Base-by-base conservation (phyloP, 2,888 invertebrate genomes). In the Lasioglossum leucozonium region DNA sequence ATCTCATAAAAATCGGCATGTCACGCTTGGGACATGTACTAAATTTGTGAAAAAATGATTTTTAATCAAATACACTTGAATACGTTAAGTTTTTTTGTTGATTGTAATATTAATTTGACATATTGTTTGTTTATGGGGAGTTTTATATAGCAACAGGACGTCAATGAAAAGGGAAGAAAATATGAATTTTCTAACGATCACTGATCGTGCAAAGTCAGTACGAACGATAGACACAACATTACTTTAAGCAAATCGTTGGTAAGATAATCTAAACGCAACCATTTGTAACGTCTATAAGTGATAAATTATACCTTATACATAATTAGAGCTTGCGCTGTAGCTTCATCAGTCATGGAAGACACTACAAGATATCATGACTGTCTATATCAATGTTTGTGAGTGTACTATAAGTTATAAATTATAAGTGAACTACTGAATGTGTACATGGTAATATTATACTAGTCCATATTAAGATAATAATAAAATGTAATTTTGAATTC, bases 401-500 rank as follows among this genome's bases (percentile, higher is more conserved):
- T 94, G 94, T 94, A 94, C 92, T 92, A 92, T 94, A 94, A 94
- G 93, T 94, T 94, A 94, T 91, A 92, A 93, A 93, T 92, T 93
- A 92, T 93, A 94, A 95, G 92, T 94, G 94, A 95, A 94, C 94
- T 95, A 95, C 93, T 94, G 94, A 94, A 94, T 94, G 94, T 95
- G 94, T 95, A 94, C 92, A 95, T 94, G 94, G 94, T 94, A 93
- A 94, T 93, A 94, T 92, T 94, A 94, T 94, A 94, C 94, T 95
- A 95, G 94, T 94, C 94, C 94, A 94, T 93, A 94, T 92, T 94
- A 94, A 94, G 92, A 93, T 94, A 93, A 94, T 92, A 94, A 95
- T 95, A 94, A 95, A 94, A 94, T 94, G 94, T 95, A 95, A 94
- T 95, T 95, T 95, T 95, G 94, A 95, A 94, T 93, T 94, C 94